Evolutionary conservation across 2,797 vertebrate genomes (phyloP), one percentile per base, ranked within the genome.

Genomic region (Falco berigora): DNA sequence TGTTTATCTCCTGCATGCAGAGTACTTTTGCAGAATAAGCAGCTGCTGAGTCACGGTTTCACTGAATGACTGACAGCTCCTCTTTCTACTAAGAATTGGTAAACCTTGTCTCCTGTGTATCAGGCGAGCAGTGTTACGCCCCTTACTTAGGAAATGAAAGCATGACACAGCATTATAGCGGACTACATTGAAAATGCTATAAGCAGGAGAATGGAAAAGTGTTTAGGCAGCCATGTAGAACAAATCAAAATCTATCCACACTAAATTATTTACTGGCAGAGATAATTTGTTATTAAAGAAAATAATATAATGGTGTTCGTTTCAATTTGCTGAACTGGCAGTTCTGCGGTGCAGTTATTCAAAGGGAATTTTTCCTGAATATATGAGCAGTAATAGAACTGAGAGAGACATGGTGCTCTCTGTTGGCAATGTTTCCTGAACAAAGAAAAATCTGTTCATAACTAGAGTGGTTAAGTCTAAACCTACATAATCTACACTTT

Each of bases 11-110:
- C 40, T n/a, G 0, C 4, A 27, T 71, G 90, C 93, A 94, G 94
- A 36, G 36, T 22, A 5, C 32, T 92, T 90, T 52, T 53, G 42
- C 16, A 2, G 61, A 91, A 32, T 44, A n/a, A 76, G 62, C 5
- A 49, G 67, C 42, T 95, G 96, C 96, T 96, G 95, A 95, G 86
- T 97, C 96, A 97, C 14, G 4, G 32, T 91, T 92, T 92, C 28
- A 27, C 40, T 25, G 72, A 64, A 18, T 88, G 89, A 84, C 7
- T 78, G 92, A 53, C 86, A 87, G 6, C 56, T 18, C 30, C 38
- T 4, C 2, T 32, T 92, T 63, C 78, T 94, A 3, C 80, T 49
- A 28, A 47, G 92, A 87, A 71, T 9, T 64, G 67, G 27, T 47
- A 23, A 92, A 47, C 0, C 27, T 40, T 44, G 59, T 90, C 7